Conservation (phyloP, 2,888 invertebrate species). For the Eupithecia centaureata region DNA sequence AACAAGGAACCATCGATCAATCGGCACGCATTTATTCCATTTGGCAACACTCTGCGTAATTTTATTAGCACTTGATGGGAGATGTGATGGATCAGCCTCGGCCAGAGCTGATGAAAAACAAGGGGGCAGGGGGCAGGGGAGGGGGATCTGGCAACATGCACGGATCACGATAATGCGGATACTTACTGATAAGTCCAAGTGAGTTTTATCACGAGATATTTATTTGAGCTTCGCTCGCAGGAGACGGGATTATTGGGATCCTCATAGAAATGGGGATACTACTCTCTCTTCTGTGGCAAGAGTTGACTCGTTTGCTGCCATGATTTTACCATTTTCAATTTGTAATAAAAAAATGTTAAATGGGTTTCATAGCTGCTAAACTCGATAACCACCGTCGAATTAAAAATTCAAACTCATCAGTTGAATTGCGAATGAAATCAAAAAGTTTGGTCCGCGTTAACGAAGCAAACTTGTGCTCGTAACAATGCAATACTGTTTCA, state of each 20-base stretch:
- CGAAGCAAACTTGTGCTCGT: constrained; percentile 40
- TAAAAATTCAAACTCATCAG: constrained; percentile 56
- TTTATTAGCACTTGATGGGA: constrained; percentile 45
- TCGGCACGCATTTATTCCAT: constrained; percentile 60
- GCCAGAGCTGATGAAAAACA: constrained; percentile 11
- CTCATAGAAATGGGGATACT: too few relatives aligned
- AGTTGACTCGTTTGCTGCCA: neutral
- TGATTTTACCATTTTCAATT: neutral
- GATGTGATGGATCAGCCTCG: constrained; percentile 53
- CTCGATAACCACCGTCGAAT: constrained; percentile 29
- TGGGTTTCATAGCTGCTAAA: constrained; percentile 23
- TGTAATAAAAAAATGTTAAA: constrained; percentile 16
- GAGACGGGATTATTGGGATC: neutral
- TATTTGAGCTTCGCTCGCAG: neutral
- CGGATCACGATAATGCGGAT: neutral
- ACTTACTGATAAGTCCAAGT: neutral
- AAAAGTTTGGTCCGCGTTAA: constrained; percentile 50
- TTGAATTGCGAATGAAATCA: constrained; percentile 57
- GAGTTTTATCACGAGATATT: neutral
- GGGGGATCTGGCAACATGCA: neutral
- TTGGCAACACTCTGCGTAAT: constrained; percentile 56
- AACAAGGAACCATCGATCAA: constrained; percentile 55
- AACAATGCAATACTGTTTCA: constrained; percentile 42
- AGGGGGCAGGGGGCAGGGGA: neutral
- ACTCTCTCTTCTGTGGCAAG: neutral